Percentiles rank a stretch among this genome's conserved stretches.
Evolutionary conservation across 2,797 vertebrate species (phyloP).

Genomic region (Gallinago stenura): DNA sequence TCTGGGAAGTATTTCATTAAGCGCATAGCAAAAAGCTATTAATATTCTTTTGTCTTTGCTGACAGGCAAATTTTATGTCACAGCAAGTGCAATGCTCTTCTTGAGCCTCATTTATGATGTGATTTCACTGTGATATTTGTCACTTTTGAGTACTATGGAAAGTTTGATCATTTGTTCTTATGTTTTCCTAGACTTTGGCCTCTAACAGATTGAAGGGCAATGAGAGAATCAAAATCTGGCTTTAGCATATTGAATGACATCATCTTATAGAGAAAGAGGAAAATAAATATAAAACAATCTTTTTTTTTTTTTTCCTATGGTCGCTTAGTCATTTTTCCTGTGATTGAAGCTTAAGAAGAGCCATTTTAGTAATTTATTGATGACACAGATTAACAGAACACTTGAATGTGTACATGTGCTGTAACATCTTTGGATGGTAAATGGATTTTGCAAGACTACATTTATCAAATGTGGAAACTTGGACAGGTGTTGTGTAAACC

Average conservation of each 20-base stretch:
- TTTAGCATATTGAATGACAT: not conserved
- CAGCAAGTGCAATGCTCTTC: not conserved
- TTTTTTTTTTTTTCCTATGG: not conserved
- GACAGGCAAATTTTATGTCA: not conserved
- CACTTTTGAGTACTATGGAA: not conserved
- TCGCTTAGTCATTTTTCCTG: not conserved
- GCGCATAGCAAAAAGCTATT: not conserved
- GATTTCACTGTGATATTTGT: not conserved
- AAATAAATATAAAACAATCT: not conserved
- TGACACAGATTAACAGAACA: not conserved
- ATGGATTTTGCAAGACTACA: not conserved
- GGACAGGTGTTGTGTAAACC: not conserved
- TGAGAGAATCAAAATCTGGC: not conserved
- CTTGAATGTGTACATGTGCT: not conserved
- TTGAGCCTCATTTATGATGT: not conserved
- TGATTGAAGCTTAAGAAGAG: not conserved
- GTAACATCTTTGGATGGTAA: not conserved
- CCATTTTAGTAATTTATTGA: not conserved
- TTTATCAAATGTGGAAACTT: not conserved
- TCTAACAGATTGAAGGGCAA: not conserved
- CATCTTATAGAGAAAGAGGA: not conserved
- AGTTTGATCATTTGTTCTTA: not conserved
- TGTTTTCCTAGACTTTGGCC: not conserved
- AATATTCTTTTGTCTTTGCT: conserved; percentile 4
- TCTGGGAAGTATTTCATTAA: conserved; percentile 7